phyloP scores from a whole-genome alignment of 2,888 invertebrate species.

The Stenodera caucasica region DNA sequence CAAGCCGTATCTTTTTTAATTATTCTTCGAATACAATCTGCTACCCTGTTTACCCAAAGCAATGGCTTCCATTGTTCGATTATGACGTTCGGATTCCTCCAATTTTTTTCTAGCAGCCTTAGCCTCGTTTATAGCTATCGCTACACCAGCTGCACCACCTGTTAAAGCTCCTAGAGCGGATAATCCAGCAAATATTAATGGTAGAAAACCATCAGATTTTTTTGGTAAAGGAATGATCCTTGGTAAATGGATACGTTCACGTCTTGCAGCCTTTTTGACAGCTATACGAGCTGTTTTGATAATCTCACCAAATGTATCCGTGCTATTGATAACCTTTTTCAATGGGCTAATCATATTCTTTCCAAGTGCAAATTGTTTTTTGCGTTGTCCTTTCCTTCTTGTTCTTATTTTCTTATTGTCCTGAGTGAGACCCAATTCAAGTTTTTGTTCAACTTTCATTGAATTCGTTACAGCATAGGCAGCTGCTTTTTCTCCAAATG shows the following conservation, averaged over 20 bases:
- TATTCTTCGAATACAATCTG: conserved; percentile 42
- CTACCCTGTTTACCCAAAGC: conserved; percentile 36
- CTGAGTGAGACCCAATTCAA: conserved; percentile 41
- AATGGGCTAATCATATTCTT: not conserved
- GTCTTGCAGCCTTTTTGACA: conserved; percentile 12
- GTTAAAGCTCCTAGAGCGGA: conserved; percentile 45
- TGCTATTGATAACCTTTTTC: not conserved
- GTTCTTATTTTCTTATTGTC: conserved; percentile 10
- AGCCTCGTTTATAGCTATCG: conserved; percentile 45
- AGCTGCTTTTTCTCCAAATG: conserved; percentile 42
- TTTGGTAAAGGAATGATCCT: conserved; percentile 45
- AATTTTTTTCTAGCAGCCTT: conserved; percentile 43
- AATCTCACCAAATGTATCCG: conserved; percentile 13
- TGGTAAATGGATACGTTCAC: conserved; percentile 24
- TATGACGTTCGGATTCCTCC: conserved; percentile 45
- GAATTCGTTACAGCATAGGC: conserved; percentile 38
- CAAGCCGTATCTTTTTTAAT: conserved; percentile 9
- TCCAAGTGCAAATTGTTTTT: not conserved
- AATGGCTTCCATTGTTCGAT: conserved; percentile 49
- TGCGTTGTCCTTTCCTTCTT: not conserved
- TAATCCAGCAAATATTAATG: conserved; percentile 44
- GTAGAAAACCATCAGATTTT: conserved; percentile 40
- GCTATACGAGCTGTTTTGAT: conserved; percentile 24
- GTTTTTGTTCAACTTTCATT: conserved; percentile 45
- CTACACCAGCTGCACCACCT: conserved; percentile 47